These are phyloP conservation scores for Cladopsammia gracilis DNA, from an alignment of 64 coral and sea anemone genomes.

Conservation along the genomic window DNA sequence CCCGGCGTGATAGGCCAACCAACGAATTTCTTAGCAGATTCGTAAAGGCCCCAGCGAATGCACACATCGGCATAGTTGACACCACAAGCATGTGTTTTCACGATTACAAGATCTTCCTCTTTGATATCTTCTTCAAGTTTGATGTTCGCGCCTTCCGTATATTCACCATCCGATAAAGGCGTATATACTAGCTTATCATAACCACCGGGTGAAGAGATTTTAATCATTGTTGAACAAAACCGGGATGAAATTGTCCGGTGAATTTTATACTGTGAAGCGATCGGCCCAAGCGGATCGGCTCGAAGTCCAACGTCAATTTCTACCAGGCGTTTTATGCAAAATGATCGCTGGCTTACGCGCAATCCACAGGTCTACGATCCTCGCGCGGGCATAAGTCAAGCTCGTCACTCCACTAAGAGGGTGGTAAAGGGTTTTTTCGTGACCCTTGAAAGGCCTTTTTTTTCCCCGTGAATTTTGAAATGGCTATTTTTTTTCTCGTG, in stretches of 20 bases:
- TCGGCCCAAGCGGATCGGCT: too few species aligned
- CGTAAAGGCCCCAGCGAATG: constrained; percentile 94
- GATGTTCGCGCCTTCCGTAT: constrained; percentile 92
- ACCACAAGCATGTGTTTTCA: constrained; percentile 84
- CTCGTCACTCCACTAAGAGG: too few species aligned
- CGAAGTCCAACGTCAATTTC: not conserved
- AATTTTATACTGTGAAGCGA: too few species aligned
- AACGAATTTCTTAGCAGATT: constrained; percentile 93
- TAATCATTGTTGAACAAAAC: constrained; percentile 69
- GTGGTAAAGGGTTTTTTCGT: too few species aligned
- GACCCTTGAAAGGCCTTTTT: too few species aligned
- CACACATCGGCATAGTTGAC: constrained; percentile 98
- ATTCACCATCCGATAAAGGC: constrained; percentile 53
- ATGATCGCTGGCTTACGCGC: too few species aligned
- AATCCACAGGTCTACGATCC: too few species aligned
- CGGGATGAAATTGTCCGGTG: not conserved
- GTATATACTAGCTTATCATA: constrained; percentile 90
- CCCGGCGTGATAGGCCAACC: constrained; percentile 99
- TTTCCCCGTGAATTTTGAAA: too few species aligned
- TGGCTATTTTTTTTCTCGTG: too few species aligned
- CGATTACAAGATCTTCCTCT: constrained; percentile 82
- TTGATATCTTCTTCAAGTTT: constrained; percentile 52
- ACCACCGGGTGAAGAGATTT: constrained; percentile 85
- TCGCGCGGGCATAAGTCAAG: too few species aligned
- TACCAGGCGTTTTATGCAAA: not conserved